Percentiles rank a stretch among this genome's conserved stretches.
Conservation (phyloP, 35 echinoderm and acorn worm species). For the Antedon bifida region DNA sequence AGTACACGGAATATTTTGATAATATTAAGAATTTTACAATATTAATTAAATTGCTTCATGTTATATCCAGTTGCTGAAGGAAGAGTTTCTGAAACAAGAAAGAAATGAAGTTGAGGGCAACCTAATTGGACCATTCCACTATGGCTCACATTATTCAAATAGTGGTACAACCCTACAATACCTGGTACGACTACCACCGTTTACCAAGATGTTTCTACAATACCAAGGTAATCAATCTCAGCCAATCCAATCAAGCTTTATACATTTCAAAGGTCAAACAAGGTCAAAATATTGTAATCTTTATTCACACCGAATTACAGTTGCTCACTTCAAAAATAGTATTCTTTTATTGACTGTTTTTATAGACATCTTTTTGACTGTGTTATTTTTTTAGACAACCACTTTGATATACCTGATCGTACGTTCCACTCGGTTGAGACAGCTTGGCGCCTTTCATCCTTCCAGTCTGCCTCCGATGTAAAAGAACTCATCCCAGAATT, state of each 20-base stretch:
- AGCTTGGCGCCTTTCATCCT: slow-evolving; percentile 75
- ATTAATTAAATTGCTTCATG: too few species aligned
- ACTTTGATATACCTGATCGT: slow-evolving; percentile 96
- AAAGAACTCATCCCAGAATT: slow-evolving; percentile 99
- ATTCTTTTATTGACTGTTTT: too few species aligned
- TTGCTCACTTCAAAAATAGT: too few species aligned
- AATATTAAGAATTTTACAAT: too few species aligned
- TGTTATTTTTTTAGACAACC: slow-evolving; percentile 61
- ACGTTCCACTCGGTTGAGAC: slow-evolving; percentile 92
- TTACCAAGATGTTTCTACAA: slow-evolving; percentile 86
- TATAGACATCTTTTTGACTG: too few species aligned
- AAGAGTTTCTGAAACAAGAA: slow-evolving; percentile 42
- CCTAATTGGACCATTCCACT: slow-evolving; percentile 65
- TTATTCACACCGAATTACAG: background rate
- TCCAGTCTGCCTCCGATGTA: slow-evolving; percentile 86
- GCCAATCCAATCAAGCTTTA: background rate
- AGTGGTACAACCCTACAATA: slow-evolving; percentile 93
- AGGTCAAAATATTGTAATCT: background rate
- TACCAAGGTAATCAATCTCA: slow-evolving; percentile 57
- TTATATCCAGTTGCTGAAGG: slow-evolving; percentile 43
- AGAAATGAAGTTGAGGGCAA: slow-evolving; percentile 8
- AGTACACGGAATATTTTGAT: too few species aligned
- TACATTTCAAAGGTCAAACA: background rate
- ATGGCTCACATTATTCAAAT: slow-evolving; percentile 97
- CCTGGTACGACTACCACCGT: slow-evolving; percentile 79